Evolutionary conservation across 2,797 vertebrate species (phyloP).

Genomic region (Prunella strophiata): DNA sequence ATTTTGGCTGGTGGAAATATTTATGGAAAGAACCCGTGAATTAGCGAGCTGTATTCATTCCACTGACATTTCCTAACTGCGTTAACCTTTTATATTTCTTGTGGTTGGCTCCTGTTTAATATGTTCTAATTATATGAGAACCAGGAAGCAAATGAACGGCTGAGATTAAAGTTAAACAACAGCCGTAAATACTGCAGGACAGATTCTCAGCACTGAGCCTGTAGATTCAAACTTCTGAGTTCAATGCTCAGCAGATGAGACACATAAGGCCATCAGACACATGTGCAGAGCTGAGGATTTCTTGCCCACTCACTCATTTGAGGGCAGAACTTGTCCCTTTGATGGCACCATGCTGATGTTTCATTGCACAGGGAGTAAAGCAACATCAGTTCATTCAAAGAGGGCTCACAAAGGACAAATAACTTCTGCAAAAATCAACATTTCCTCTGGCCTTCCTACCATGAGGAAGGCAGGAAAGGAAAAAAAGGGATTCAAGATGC

Average conservation of each 20-base stretch:
- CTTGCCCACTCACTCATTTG: not conserved
- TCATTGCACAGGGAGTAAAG: fast-evolving
- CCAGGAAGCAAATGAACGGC: constrained; percentile 37
- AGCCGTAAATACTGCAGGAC: constrained; percentile 28
- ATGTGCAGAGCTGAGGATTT: not conserved
- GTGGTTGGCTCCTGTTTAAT: constrained; percentile 67
- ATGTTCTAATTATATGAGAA: constrained; percentile 58
- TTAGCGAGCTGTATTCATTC: constrained; percentile 46
- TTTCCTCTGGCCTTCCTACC: not conserved
- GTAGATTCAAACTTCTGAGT: not conserved
- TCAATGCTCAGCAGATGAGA: not conserved
- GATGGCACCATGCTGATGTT: not conserved
- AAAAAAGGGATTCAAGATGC: not conserved
- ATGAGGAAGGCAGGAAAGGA: not conserved
- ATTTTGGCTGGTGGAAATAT: constrained; percentile 67
- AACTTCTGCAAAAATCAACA: constrained; percentile 7
- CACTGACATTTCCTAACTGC: constrained; percentile 61
- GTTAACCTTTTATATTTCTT: constrained; percentile 67
- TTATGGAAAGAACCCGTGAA: constrained; percentile 51
- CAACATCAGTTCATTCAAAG: not conserved
- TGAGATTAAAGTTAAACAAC: constrained; percentile 59
- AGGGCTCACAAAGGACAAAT: not conserved
- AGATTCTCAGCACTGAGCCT: not conserved
- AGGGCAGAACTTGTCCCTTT: constrained; percentile 25
- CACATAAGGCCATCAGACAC: not conserved